Conservation (phyloP, 2,797 vertebrate species). For the Crossoptilon crossoptilon region DNA sequence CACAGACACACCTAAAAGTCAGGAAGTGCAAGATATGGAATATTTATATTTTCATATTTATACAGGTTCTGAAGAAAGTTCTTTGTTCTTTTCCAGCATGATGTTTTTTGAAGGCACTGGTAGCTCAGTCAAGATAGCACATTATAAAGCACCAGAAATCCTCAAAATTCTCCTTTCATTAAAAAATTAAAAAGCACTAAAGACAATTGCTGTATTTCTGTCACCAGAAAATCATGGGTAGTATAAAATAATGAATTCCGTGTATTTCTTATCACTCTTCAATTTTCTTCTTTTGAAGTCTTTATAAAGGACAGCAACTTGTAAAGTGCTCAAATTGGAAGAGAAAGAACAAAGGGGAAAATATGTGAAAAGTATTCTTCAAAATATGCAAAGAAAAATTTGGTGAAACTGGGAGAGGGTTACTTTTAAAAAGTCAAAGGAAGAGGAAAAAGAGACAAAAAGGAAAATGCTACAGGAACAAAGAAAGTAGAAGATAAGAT, state of each 20-base stretch:
- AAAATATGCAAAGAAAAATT: not conserved
- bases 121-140: not conserved
- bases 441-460: not conserved
- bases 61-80: not conserved
- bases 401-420: not conserved
- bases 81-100: not conserved
- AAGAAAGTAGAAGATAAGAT: not conserved
- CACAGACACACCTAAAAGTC: not conserved
- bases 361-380: not conserved
- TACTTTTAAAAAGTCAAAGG: not conserved
- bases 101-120: not conserved
- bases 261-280: not conserved
- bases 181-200: not conserved
- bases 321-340: not conserved
- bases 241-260: not conserved
- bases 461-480: not conserved
- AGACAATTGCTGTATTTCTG: constrained; percentile 1
- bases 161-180: not conserved
- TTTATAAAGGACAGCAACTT: not conserved
- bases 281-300: constrained; percentile 13
- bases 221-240: constrained; percentile 1
- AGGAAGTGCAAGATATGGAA: not conserved
- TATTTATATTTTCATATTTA: not conserved
- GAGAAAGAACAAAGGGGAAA: not conserved
- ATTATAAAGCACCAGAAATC: not conserved